Evolutionary conservation across 2,113 vertebrate species (phyloP).

Genomic region (Psittacula cyanocephala): DNA sequence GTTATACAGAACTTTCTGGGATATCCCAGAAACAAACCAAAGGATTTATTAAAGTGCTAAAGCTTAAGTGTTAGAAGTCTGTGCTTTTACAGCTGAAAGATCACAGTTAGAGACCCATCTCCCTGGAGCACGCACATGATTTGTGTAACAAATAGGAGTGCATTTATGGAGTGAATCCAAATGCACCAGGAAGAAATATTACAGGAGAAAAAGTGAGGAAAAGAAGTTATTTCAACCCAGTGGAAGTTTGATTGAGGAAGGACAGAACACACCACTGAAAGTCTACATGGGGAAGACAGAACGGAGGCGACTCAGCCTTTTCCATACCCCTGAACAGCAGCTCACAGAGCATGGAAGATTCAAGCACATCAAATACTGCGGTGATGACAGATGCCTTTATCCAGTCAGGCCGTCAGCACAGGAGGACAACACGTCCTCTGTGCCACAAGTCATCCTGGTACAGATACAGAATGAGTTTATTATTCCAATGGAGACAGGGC

Average conservation of each 20-base stretch:
- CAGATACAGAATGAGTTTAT: rapidly evolving
- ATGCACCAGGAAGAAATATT: background rate
- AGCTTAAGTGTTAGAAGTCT: background rate
- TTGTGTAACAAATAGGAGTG: background rate
- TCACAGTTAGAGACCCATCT: background rate
- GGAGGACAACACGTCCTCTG: rapidly evolving
- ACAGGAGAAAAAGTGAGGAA: background rate
- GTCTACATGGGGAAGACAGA: rapidly evolving
- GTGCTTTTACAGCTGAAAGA: background rate
- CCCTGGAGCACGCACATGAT: background rate
- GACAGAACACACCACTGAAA: background rate
- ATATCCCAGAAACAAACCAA: background rate
- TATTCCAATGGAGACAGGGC: rapidly evolving
- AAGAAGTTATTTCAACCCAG: background rate
- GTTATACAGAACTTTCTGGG: background rate
- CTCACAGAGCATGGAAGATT: too few relatives aligned
- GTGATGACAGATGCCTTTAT: rapidly evolving
- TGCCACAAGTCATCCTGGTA: background rate
- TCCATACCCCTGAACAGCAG: background rate
- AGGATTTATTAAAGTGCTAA: background rate
- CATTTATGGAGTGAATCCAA: background rate
- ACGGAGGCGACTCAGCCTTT: background rate
- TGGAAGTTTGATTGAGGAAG: background rate
- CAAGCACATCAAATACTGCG: rapidly evolving
- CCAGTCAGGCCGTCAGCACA: rapidly evolving